Conservation (phyloP, 2,113 vertebrate genomes). For the Pelecanus crispus region DNA sequence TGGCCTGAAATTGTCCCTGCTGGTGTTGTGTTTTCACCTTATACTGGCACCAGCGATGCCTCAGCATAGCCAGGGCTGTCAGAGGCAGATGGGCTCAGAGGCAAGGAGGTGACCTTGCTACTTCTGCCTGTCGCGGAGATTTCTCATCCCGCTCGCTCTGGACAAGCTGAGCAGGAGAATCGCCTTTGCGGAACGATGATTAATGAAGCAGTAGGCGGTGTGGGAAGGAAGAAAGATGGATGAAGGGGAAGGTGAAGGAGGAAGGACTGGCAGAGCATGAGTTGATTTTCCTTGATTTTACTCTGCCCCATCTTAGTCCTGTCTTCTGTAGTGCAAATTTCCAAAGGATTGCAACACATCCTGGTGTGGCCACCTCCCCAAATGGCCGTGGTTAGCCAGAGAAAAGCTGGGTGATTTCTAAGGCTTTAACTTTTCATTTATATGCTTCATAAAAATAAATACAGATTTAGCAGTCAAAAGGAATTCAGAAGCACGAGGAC, state of each 20-base stretch:
- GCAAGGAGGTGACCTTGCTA: not conserved
- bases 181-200: not conserved
- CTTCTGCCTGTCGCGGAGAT: not conserved
- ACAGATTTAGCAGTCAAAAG: not conserved
- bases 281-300: not conserved
- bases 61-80: not conserved
- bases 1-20: not conserved
- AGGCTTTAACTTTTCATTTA: not conserved
- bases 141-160: accelerated
- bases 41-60: not conserved
- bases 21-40: not conserved
- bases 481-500: not conserved
- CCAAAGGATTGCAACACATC: not conserved
- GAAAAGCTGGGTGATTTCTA: not conserved
- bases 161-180: not conserved
- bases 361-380: not conserved
- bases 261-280: not conserved
- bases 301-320: not conserved
- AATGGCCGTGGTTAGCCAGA: not conserved
- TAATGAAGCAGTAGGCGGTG: not conserved
- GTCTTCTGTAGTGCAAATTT: not conserved
- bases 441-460: not conserved
- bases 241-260: not conserved
- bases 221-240: not conserved
- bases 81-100: not conserved